These are phyloP conservation scores for Hyalella azteca DNA, from an alignment of 2,888 invertebrate genomes.

Conservation along the genomic window DNA sequence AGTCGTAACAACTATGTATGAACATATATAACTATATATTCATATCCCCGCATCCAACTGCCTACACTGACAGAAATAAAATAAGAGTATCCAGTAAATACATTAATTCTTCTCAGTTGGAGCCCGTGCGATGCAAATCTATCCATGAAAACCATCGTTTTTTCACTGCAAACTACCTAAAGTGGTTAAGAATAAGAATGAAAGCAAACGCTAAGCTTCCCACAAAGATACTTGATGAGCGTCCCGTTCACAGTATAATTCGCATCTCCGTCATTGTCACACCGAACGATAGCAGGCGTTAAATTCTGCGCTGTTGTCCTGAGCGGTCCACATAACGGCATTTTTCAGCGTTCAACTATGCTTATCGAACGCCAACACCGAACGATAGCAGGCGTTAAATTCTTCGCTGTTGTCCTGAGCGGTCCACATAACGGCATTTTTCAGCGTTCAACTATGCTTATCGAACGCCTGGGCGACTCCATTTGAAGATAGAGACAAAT, in stretches of 20 bases:
- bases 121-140: no score
- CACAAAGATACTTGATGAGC: slow-evolving; percentile 1
- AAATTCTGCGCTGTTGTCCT: slow-evolving; percentile 5
- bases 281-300: slow-evolving; percentile 3
- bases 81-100: no score
- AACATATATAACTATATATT: no score
- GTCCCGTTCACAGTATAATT: neutral
- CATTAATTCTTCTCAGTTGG: no score
- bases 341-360: slow-evolving; percentile 26
- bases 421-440: neutral
- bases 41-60: no score
- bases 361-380: neutral
- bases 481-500: no score
- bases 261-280: slow-evolving; percentile 12
- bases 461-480: no score
- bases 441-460: slow-evolving; percentile 18
- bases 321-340: neutral
- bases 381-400: slow-evolving; percentile 5
- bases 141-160: no score
- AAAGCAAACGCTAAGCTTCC: neutral
- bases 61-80: no score
- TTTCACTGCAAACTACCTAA: no score
- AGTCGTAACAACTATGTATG: no score
- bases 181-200: no score
- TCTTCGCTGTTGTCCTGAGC: neutral